Conservation (phyloP, 2,113 vertebrate genomes). For the Chionodraco myersi region DNA sequence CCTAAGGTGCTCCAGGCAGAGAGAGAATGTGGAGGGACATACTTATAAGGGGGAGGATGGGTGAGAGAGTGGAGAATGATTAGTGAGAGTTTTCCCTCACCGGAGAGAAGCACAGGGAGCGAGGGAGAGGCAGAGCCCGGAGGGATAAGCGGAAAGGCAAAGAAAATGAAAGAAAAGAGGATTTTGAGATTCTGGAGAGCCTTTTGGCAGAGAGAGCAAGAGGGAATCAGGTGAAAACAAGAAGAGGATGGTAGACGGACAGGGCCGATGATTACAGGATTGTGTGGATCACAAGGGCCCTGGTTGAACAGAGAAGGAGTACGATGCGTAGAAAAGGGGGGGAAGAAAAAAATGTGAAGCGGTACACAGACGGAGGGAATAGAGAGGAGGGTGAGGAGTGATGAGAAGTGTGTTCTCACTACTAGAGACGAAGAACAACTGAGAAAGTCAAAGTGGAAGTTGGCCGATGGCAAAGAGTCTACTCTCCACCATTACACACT, state of each 20-base stretch:
- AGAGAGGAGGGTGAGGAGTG: constrained; percentile 12
- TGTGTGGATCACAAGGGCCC: constrained; percentile 56
- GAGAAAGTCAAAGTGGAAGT: constrained; percentile 15
- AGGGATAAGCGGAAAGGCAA: constrained; percentile 54
- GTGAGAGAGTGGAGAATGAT: constrained; percentile 64
- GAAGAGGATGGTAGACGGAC: constrained; percentile 49
- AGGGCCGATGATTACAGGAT: constrained; percentile 66
- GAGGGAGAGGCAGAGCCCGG: constrained; percentile 37
- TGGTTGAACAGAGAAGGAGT: constrained; percentile 52
- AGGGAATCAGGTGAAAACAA: constrained; percentile 58
- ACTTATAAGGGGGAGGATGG: constrained; percentile 42
- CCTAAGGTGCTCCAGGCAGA: constrained; percentile 66
- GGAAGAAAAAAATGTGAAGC: constrained; percentile 10
- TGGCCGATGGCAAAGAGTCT: neutral
- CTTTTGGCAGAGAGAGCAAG: constrained; percentile 61
- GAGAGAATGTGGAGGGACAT: constrained; percentile 48
- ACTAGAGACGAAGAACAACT: constrained; percentile 5
- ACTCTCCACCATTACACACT: neutral
- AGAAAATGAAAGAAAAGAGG: constrained; percentile 59
- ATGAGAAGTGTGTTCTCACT: neutral
- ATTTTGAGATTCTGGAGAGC: constrained; percentile 64
- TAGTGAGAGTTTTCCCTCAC: constrained; percentile 63
- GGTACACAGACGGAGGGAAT: constrained; percentile 11
- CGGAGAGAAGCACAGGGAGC: constrained; percentile 60
- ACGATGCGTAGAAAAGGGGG: no score